Evolutionary conservation across 2,113 vertebrate species (phyloP), one percentile per base, ranked within the genome.

Genomic region (Myotis brandtii): DNA sequence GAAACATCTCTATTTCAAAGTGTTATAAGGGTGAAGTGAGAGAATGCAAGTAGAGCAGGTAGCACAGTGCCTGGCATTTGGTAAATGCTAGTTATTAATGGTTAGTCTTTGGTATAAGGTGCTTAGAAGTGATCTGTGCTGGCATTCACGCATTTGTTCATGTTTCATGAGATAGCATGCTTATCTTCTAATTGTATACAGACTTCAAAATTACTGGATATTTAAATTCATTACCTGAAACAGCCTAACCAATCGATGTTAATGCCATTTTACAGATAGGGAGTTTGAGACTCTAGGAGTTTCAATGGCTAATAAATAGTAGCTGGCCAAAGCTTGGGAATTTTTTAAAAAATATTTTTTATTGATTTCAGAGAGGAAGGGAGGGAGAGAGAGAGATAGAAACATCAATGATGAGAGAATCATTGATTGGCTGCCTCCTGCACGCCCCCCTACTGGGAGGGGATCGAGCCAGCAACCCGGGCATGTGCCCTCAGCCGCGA

Each of bases 211-310:
- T 89, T 69, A 92, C 54, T 10, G 37, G 62, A n/a, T 23, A 91
- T 27, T 86, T 73, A 80, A 93, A 75, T 91, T 94, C 30, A 43
- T 85, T 62, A 52, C 70, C 48, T 77, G 30, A 84, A 89, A 83
- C 30, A 79, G 5, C 80, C 46, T 73, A 90, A 50, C 37, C 32
- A 32, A 30, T 90, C 4, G 4, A 11, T 75, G 37, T 67, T 93
- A 67, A 77, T 89, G 37, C 46, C 30, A 84, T 96, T 76, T 93
- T 90, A 82, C 6, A 82, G 32, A 62, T 70, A 25, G 23, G 37
- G 75, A 86, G 30, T 66, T 82, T 86, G 59, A 86, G 34, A 82
- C 32, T 62, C 32, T 75, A 30, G 16, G 64, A 40, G 32, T 91
- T 91, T 90, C 20, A n/a, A 4, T 70, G 27, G 86, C 69, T 77